Conservation (phyloP, 2,113 vertebrate genomes). For the Columbina picui region DNA sequence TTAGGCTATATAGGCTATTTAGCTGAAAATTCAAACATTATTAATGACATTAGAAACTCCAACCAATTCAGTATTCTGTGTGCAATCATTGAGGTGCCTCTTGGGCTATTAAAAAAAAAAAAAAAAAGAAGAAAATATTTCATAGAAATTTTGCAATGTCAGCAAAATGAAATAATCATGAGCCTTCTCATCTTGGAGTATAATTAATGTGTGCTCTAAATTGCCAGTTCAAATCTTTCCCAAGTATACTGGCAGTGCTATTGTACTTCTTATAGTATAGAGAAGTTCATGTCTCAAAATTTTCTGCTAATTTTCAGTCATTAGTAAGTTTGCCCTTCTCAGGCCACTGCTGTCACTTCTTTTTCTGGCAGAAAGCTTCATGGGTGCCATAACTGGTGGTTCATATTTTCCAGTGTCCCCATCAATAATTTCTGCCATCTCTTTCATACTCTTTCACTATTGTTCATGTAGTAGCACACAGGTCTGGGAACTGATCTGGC, state of each 20-base stretch:
- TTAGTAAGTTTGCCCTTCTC: neutral
- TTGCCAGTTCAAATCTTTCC: neutral
- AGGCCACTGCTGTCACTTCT: neutral
- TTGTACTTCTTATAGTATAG: neutral
- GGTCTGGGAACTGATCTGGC: neutral
- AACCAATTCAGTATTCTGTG: neutral
- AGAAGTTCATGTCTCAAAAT: neutral
- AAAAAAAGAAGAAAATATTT: neutral
- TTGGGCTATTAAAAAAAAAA: neutral
- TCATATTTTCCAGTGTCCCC: neutral
- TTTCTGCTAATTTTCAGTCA: neutral
- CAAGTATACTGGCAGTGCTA: neutral
- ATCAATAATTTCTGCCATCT: neutral
- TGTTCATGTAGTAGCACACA: neutral
- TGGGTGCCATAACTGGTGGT: neutral
- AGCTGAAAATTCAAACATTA: slow-evolving; percentile 54
- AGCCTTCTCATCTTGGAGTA: neutral
- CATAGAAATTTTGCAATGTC: neutral
- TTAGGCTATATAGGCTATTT: slow-evolving; percentile 20
- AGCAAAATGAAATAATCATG: neutral
- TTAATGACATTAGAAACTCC: slow-evolving; percentile 3
- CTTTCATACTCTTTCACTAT: neutral
- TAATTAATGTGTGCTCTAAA: neutral
- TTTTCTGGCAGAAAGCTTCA: neutral
- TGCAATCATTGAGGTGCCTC: neutral